These are phyloP conservation scores for Actinia tenebrosa DNA, from an alignment of 64 coral and sea anemone species.

Conservation along the genomic window DNA sequence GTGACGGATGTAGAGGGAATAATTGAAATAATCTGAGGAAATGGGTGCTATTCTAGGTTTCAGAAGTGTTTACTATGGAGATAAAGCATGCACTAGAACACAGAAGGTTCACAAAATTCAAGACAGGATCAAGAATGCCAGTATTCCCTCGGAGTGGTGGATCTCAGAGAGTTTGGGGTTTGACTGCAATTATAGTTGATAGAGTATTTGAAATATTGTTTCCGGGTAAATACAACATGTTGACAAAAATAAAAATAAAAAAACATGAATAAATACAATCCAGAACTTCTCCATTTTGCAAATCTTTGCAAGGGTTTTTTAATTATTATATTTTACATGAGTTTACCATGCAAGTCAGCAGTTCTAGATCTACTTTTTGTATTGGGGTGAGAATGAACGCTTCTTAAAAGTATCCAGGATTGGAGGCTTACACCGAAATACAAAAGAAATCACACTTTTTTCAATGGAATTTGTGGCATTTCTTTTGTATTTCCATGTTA, in stretches of 20 bases:
- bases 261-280: too few relatives aligned
- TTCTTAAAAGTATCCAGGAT: too few relatives aligned
- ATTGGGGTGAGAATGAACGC: too few relatives aligned
- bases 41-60: constrained; percentile 42
- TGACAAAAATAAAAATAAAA: not conserved
- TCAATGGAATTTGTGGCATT: too few relatives aligned
- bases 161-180: constrained; percentile 78
- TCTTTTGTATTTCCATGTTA: too few relatives aligned
- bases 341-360: not conserved
- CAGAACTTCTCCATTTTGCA: too few relatives aligned
- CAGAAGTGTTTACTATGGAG: constrained; percentile 62
- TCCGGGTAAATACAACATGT: constrained; percentile 49
- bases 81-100: constrained; percentile 49
- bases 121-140: constrained; percentile 47
- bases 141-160: constrained; percentile 88
- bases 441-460: too few relatives aligned
- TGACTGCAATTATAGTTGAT: constrained; percentile 85
- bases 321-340: too few relatives aligned
- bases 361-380: too few relatives aligned
- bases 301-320: too few relatives aligned
- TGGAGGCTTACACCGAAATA: too few relatives aligned
- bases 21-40: not conserved
- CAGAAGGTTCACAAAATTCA: constrained; percentile 73
- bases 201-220: constrained; percentile 48
- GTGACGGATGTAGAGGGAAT: not conserved